Conservation (phyloP, 2,888 invertebrate species). For the Pterostichus madidus region DNA sequence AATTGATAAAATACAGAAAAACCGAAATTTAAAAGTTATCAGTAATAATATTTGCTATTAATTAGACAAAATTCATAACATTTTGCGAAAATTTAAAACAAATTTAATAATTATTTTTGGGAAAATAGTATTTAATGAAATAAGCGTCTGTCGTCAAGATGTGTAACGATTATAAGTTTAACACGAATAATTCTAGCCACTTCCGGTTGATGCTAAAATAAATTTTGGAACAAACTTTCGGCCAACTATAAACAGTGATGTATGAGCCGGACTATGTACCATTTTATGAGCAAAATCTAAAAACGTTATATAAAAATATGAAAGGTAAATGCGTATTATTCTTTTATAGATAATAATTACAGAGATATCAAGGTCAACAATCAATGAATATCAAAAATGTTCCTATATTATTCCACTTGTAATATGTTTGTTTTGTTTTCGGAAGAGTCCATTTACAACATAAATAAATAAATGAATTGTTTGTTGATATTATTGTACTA, state of each 20-base stretch:
- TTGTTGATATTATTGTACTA: not conserved
- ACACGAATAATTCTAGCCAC: conserved; percentile 46
- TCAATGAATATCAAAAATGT: conserved; percentile 7
- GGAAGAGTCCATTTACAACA: not conserved
- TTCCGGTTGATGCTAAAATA: conserved; percentile 56
- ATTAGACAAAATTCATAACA: not conserved
- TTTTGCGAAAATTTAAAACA: not conserved
- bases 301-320: conserved; percentile 1
- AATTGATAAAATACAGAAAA: not conserved
- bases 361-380: conserved; percentile 42
- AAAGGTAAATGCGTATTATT: conserved; percentile 37
- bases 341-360: conserved; percentile 21
- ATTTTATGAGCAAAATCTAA: not conserved
- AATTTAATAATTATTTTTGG: too few relatives aligned
- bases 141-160: conserved; percentile 9
- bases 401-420: too few relatives aligned
- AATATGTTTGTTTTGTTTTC: not conserved
- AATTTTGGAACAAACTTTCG: conserved; percentile 12
- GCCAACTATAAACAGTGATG: conserved; percentile 6
- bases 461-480: not conserved
- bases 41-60: not conserved
- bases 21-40: not conserved
- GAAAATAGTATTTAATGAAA: not conserved
- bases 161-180: conserved; percentile 43
- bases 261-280: not conserved